Base-by-base conservation (phyloP, 2,797 vertebrate species). In the Sparus aurata region DNA sequence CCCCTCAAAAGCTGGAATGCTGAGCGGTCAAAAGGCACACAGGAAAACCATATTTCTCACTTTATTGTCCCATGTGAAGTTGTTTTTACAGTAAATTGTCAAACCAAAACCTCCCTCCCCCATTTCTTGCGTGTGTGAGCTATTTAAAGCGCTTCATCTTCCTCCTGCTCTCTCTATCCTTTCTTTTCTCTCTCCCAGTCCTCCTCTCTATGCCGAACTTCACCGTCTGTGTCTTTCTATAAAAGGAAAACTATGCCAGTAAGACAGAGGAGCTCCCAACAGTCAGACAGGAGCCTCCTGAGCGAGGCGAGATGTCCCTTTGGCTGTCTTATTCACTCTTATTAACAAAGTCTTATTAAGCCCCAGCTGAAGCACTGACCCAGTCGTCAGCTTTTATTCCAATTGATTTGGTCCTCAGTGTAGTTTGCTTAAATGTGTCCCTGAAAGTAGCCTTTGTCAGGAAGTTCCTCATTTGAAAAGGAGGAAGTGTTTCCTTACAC, bases 241-340 rank as follows among this genome's bases (percentile, higher is more conserved):
- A 94, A 92, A 95, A 94, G 93, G 92, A 91, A 92, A 95, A 84
- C 73, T 93, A 94, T 94, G 86, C 86, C 74, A 88, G 59, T 69
- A 2, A 83, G 80, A 87, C 71, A 50, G 72, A 66, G 18, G 61
- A 68, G 69, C 70, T 82, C 54, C 45, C 57, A 70, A 61, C 49
- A 82, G 73, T 30, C 52, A 63, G 63, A 20, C 62, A 77, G 64
- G 61, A 55, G 18, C 57, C 22, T 58, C 52, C 61, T 76, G 72
- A 69, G 69, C 4, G 18, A 27, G 20, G 46, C 47, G 60, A 73
- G 55, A 84, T 57, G 57, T 61, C 77, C 68, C 84, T 77, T 66
- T 57, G 67, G 64, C 76, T 61, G 30, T 55, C 81, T 61, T 61
- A 70, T 34, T 43, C 47, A 25, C 64, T 54, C 63, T 70, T 22